A percentile compares a stretch with the other conserved stretches of the same genome.
Evolutionary conservation across 2,888 invertebrate species (phyloP).

Genomic region (Dicycla oo): DNA sequence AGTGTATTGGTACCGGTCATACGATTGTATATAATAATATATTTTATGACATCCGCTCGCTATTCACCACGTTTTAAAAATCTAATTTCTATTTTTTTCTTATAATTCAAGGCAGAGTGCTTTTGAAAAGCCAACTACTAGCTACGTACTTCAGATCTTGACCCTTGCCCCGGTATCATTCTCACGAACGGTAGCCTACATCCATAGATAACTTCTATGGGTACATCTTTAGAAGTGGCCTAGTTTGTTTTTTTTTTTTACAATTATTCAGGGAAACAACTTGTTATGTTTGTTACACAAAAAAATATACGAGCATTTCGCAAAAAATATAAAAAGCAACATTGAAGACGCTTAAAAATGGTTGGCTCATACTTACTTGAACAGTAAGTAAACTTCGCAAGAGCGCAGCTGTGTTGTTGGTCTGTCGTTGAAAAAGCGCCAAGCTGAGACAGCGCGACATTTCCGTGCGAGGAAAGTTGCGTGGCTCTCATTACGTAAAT

Average conservation of each 20-base stretch:
- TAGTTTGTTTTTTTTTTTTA: neutral
- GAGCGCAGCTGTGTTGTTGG: conserved; percentile 26
- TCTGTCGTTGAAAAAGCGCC: conserved; percentile 51
- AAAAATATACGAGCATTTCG: conserved; percentile 5
- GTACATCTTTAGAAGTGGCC: neutral
- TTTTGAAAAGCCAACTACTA: neutral
- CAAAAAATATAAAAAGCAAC: neutral
- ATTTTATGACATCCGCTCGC: conserved; percentile 40
- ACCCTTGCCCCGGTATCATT: neutral
- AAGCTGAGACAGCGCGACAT: conserved; percentile 55
- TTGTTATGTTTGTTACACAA: neutral
- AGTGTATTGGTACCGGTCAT: conserved; percentile 17
- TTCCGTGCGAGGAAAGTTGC: conserved; percentile 80
- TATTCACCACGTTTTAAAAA: conserved; percentile 20
- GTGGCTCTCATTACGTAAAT: conserved; percentile 81
- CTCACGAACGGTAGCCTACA: neutral
- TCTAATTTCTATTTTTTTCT: neutral
- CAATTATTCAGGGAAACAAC: neutral
- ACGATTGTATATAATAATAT: conserved; percentile 33
- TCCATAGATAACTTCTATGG: no score
- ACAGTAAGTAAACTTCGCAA: conserved; percentile 29
- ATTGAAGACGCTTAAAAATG: conserved; percentile 12
- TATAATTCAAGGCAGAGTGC: neutral
- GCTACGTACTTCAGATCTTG: neutral
- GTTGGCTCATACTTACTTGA: conserved; percentile 26